Conservation (phyloP, 2,113 vertebrate genomes). For the Apus apus region DNA sequence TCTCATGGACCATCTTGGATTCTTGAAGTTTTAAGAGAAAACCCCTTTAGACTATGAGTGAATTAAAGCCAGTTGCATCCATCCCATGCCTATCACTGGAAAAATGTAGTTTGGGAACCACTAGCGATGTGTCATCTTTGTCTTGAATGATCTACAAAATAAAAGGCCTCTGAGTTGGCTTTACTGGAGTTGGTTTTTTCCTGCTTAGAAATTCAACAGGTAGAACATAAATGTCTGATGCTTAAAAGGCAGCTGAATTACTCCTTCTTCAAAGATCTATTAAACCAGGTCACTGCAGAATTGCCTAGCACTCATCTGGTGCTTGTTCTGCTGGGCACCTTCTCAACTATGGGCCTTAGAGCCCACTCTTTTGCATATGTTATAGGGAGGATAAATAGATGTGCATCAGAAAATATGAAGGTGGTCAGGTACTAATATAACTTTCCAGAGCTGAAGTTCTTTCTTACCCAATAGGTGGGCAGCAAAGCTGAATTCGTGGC, state of each 20-base stretch:
- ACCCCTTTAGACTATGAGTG: neutral
- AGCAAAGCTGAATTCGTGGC: neutral
- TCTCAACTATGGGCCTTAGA: neutral
- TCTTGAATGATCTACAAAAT: neutral
- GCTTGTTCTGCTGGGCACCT: neutral
- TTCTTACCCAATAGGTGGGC: neutral
- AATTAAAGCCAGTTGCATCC: neutral
- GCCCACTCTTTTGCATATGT: neutral
- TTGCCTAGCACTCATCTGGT: rapidly evolving
- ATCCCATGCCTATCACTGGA: neutral
- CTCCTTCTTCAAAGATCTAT: neutral
- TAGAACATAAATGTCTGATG: neutral
- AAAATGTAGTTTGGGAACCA: neutral
- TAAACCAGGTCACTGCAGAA: neutral
- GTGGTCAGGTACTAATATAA: neutral
- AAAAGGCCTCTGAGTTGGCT: neutral
- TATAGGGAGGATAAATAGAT: neutral
- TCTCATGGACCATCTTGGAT: neutral
- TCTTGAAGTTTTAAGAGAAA: neutral
- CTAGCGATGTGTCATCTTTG: neutral
- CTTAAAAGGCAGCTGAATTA: neutral
- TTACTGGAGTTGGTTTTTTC: neutral
- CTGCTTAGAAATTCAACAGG: neutral
- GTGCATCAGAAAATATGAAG: neutral
- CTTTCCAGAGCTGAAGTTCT: neutral